Evolutionary conservation across 2,113 vertebrate genomes (phyloP).

Genomic region (Myrmecophaga tridactyla): DNA sequence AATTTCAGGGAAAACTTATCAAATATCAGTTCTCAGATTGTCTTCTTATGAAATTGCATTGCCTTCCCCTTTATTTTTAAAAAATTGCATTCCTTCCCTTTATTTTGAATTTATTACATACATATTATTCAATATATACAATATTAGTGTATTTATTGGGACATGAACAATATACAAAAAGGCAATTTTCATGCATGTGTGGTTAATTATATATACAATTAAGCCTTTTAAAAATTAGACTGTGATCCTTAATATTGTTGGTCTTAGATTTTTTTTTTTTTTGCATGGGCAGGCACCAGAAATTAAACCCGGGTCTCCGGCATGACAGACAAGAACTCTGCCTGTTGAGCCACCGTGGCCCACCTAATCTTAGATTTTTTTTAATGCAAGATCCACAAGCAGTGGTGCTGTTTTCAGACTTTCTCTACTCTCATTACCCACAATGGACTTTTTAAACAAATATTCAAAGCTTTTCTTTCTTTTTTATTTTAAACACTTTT

Average conservation of each 20-base stretch:
- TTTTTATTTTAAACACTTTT: constrained; percentile 53
- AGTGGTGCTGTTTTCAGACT: constrained; percentile 73
- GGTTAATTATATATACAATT: constrained; percentile 70
- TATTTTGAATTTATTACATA: constrained; percentile 92
- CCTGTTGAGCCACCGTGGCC: too few relatives aligned
- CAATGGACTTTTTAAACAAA: constrained; percentile 81
- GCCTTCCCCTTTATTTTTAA: constrained; percentile 43
- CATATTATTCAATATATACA: constrained; percentile 84
- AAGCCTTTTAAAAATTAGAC: constrained; percentile 66
- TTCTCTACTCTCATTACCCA: constrained; percentile 74
- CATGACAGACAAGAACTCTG: too few relatives aligned
- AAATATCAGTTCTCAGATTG: too few relatives aligned
- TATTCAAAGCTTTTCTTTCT: constrained; percentile 78
- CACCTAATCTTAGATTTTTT: too few relatives aligned
- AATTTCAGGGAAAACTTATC: too few relatives aligned
- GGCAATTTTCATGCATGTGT: constrained; percentile 63
- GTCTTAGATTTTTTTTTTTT: constrained; percentile 61
- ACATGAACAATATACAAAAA: constrained; percentile 75
- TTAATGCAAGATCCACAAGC: constrained; percentile 68
- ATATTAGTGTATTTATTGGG: constrained; percentile 82
- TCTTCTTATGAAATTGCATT: too few relatives aligned
- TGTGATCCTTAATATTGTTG: constrained; percentile 67
- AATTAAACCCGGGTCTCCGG: too few relatives aligned
- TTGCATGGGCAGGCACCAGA: too few relatives aligned
- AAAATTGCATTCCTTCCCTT: constrained; percentile 86